A percentile compares a stretch with the other conserved stretches of the same genome.
These are phyloP conservation scores for Poeciliopsis occidentalis DNA, from an alignment of 2,113 vertebrate species.

Conservation along the genomic window DNA sequence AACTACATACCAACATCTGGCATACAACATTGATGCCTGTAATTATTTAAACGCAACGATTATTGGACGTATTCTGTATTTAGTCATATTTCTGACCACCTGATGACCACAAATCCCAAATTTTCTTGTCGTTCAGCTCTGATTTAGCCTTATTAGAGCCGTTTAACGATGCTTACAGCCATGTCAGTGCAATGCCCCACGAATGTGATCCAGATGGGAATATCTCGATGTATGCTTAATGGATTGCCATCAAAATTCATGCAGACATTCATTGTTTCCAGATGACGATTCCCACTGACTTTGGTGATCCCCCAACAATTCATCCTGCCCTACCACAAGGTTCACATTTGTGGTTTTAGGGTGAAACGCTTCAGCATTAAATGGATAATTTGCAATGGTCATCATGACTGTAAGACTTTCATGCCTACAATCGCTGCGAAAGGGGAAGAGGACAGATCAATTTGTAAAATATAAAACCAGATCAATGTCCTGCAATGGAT, in stretches of 20 bases:
- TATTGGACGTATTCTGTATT: background rate
- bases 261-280: slow-evolving; percentile 16
- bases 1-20: background rate
- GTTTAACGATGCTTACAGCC: background rate
- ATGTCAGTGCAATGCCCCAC: background rate
- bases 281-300: slow-evolving; percentile 1
- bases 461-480: background rate
- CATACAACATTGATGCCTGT: background rate
- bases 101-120: background rate
- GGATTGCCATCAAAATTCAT: slow-evolving; percentile 2
- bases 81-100: background rate
- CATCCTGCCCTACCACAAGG: background rate
- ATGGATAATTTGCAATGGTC: slow-evolving; percentile 6
- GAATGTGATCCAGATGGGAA: slow-evolving; percentile 6
- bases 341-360: slow-evolving; percentile 22
- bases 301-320: slow-evolving; percentile 2
- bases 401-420: background rate
- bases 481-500: background rate
- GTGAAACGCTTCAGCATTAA: slow-evolving; percentile 18
- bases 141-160: background rate
- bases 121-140: background rate
- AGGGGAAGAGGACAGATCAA: background rate
- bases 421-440: background rate
- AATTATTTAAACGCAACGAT: background rate
- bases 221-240: slow-evolving; percentile 7